Base-by-base conservation (phyloP, 2,888 invertebrate genomes). In the Pollenia labialis region DNA sequence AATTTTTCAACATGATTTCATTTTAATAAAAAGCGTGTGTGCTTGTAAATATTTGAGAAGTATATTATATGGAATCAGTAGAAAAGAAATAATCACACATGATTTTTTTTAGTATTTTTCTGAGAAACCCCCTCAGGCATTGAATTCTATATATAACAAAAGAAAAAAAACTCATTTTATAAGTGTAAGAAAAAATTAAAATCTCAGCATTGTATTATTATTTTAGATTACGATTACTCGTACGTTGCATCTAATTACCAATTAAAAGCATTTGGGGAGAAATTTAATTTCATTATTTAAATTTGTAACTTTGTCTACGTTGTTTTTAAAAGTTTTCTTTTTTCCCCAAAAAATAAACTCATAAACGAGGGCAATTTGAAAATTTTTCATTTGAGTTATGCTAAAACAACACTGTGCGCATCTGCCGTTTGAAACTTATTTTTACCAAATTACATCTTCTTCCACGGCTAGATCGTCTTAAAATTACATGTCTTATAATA, bases 261-360 rank as follows among this genome's bases (percentile, higher is more conserved):
- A 84, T 84, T 87, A 84, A 77, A 77, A 12, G 56, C 84, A 77
- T 84, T 87, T 87, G 87, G 81, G 77, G 74, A 83, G 56, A 81
- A 74, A 87, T 87, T 84, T 84, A 87, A 87, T 84, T 87, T 84
- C 84, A 87, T 87, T 87, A 87, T 81, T 69, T 62, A 60, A 74
- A 62, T 46, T 72, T 52, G 40, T 64, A 56, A 64, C 56, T 72
- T 71, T 50, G 54, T 56, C 60, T 80, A 11, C n/a, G 52, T 42
- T 77, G 10, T 14, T 40, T 68, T 18, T 44, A 18, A 6, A 64
- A 56, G 9, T 32, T 46, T 10, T 23, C 1, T 23, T 6, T 32
- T 32, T 32, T 32, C 32, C 32, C 32, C 32, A 4, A 12, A 46
- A 44, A 77, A 18, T n/a, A 16, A 3, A 12, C 32, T 1, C 40